These are phyloP conservation scores for Drosophila conformis DNA, from an alignment of 2,888 invertebrate species.

Conservation along the genomic window DNA sequence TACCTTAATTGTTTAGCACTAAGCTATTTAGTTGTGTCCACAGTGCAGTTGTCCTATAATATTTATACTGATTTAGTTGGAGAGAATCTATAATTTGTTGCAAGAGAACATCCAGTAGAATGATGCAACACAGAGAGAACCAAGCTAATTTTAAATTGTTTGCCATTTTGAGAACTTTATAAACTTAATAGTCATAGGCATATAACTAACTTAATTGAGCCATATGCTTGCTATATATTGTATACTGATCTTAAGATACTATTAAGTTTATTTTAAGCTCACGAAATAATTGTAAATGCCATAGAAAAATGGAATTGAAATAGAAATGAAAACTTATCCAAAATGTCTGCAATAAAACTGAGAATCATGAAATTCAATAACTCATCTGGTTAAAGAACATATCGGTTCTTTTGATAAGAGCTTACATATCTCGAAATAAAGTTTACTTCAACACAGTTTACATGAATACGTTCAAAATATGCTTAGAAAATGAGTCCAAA, in stretches of 20 bases:
- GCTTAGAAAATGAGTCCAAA: constrained; percentile 61
- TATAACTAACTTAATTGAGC: constrained; percentile 43
- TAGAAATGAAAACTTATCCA: constrained; percentile 10
- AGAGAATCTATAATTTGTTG: neutral
- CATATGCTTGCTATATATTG: constrained; percentile 60
- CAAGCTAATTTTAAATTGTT: constrained; percentile 54
- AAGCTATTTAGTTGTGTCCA: constrained; percentile 20
- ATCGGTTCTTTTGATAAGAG: neutral
- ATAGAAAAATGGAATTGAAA: constrained; percentile 37
- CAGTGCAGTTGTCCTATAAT: constrained; percentile 39
- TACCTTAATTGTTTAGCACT: constrained; percentile 16
- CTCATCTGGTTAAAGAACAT: constrained; percentile 11
- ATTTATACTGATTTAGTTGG: constrained; percentile 54
- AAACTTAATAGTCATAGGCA: constrained; percentile 67
- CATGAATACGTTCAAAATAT: constrained; percentile 42
- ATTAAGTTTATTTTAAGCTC: constrained; percentile 19
- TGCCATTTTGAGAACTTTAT: constrained; percentile 64
- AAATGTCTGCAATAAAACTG: constrained; percentile 6
- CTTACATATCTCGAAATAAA: constrained; percentile 55
- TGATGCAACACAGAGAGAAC: constrained; percentile 1
- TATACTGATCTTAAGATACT: constrained; percentile 16
- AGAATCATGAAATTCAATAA: constrained; percentile 21
- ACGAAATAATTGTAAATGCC: constrained; percentile 33
- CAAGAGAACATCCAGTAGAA: neutral
- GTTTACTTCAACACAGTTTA: constrained; percentile 17